Evolutionary conservation across 2,888 invertebrate genomes (phyloP), one percentile per base, ranked within the genome.

Genomic region (Lomographa bimaculata): DNA sequence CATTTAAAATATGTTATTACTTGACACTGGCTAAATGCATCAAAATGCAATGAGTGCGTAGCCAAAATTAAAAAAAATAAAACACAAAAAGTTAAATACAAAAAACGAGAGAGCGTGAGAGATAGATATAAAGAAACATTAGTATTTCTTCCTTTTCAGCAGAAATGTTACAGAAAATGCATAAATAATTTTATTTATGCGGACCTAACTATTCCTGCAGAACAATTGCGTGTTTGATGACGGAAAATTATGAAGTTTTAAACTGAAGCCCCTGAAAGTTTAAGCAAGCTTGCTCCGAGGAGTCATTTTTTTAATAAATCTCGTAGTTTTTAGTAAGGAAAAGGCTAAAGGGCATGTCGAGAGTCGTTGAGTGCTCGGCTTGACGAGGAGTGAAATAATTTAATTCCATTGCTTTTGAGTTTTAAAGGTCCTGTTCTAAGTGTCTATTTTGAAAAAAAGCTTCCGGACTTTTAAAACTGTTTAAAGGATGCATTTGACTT

Each of bases 271-370:
- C 23, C 37, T 56, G 52, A 56, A 54, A 43, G 37, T 46, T 35
- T 40, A 57, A 65, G 53, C 50, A 48, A 52, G 52, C 45, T 51
- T 44, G 26, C 40, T 34, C 41, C 21, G 30, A 21, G 28, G 44
- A 35, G 41, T 54, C 50, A 48, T 48, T 41, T 44, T 49, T 56
- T 50, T 41, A 50, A 50, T 46, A 27, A 53, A 30, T 59, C 55
- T 60, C 51, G 47, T 60, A 63, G 56, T 55, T 64, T 27, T 59
- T 57, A 33, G 50, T 45, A 52, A 58, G 47, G 36, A 4, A 55
- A 61, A 54, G 48, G 50, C 42, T 48, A 34, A 46, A 54, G 50
- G 54, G 45, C 50, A 36, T 24, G 52, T 28, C 33, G 50, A 64
- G 62, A 44, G 60, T 41, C 48, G 55, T 55, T 53, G 46, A 65